Base-by-base conservation (phyloP, 2,797 vertebrate genomes). In the Synanceia verrucosa region DNA sequence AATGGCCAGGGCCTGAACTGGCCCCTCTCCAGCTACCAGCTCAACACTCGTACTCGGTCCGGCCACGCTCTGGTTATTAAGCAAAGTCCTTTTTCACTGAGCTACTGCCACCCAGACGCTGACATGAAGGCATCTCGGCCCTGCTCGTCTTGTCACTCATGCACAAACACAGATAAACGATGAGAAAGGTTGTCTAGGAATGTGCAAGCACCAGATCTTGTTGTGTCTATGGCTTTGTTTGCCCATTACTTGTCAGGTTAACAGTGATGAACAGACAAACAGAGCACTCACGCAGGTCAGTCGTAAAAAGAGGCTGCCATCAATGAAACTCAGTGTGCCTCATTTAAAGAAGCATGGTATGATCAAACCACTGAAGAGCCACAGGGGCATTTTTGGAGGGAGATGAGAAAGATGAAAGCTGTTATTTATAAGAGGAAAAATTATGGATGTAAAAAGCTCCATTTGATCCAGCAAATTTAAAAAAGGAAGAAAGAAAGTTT, bases 211-310 rank as follows among this genome's bases (percentile, higher is more conserved):
- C 4, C 39, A 69, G 51, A 79, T 82, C 68, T 84, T 91, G 91
- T 89, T 93, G 73, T 88, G 89, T 91, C 90, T 91, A 36, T 31
- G 36, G 23, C 55, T 71, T 76, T 84, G 78, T 64, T 67, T 33
- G 53, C 24, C 19, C 47, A 67, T 21, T 33, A 59, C 28, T 53
- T 55, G 74, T 65, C 46, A 59, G 28, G 26, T 74, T 68, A 75
- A 78, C 39, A 48, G 33, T 52, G 55, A 78, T 21, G 57, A 23
- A 44, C 61, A 65, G 29, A 64, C 57, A 66, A 10, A 53, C 19
- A 50, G 50, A 12, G 14, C 26, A 31, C 34, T 55, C 58, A 69
- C 26, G 33, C 33, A 57, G 11, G 41, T 14, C 34, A 26, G 21
- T 63, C 71, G 80, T 51, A 55, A 51, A 23, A 57, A 31, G 50